Conservation (phyloP, 2,888 invertebrate genomes). For the Caenorhabditis sp. region DNA sequence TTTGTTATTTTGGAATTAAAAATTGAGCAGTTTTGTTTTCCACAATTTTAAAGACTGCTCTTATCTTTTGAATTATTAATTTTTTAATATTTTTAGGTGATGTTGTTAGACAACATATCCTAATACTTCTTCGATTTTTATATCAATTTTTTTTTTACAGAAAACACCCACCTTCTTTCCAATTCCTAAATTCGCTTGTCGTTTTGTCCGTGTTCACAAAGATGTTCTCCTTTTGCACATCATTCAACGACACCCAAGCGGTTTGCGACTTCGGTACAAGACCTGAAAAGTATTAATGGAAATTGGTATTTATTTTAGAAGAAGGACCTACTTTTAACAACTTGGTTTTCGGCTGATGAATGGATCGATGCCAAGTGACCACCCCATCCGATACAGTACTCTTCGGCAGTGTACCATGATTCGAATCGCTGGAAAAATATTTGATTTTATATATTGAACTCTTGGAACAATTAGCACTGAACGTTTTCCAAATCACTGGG, state of each 20-base stretch:
- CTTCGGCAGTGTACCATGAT: constrained; percentile 52
- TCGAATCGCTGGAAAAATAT: constrained; percentile 33
- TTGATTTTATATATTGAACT: too few relatives aligned
- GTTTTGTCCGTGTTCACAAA: constrained; percentile 46
- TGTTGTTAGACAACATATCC: too few relatives aligned
- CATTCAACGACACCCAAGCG: constrained; percentile 56
- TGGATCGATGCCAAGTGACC: constrained; percentile 53
- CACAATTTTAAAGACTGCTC: too few relatives aligned
- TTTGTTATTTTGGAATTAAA: too few relatives aligned
- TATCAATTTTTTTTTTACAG: neutral
- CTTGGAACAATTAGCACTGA: too few relatives aligned
- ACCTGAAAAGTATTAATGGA: neutral
- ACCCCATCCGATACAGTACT: constrained; percentile 52
- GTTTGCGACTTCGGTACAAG: constrained; percentile 15
- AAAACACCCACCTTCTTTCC: constrained; percentile 23
- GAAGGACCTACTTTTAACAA: constrained; percentile 22
- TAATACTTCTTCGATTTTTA: too few relatives aligned
- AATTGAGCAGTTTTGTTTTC: too few relatives aligned
- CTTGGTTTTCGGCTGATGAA: constrained; percentile 39
- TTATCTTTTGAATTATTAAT: too few relatives aligned
- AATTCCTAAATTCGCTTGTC: constrained; percentile 13
- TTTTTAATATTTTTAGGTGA: too few relatives aligned
- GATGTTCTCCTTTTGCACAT: constrained; percentile 54
- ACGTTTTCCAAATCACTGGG: too few relatives aligned
- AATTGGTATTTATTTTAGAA: neutral